Base-by-base conservation (phyloP, 2,797 vertebrate genomes). In the Salmo trutta region DNA sequence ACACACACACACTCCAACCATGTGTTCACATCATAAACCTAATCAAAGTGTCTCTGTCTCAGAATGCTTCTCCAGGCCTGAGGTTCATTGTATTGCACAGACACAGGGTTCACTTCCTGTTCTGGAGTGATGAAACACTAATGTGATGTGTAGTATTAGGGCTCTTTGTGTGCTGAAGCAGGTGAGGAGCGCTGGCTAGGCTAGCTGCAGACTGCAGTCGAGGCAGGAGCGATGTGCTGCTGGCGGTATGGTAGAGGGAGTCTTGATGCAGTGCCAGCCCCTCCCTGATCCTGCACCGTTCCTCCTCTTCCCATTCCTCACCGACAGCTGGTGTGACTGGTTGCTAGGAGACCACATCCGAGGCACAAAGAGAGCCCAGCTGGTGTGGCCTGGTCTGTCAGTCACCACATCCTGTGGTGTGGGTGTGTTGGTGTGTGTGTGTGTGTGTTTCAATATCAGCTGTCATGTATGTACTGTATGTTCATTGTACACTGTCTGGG, bases 271-370 rank as follows among this genome's bases (percentile, higher is more conserved):
- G 88, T 84, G 87, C 21, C 69, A 83, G 79, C 91, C 92, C 92
- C 89, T 92, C 88, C 90, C 91, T 83, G 85, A 89, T 89, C 90
- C 88, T 91, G 91, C 86, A 81, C 88, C 83, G 92, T 92, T 92
- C 91, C 91, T 90, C 88, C 86, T 90, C 89, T 56, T 33, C 77
- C 75, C 75, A 87, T 90, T 92, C 88, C 84, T 89, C 88, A 87
- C 88, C 88, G 94, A 95, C 94, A 95, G 96, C 95, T 97, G 96
- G 95, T 88, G 87, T 89, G 92, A 88, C 91, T 85, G 90, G 97
- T 99, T 98, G 97, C 97, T 97, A 97, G 95, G 98, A 93, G 94
- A 98, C 95, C 86, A 91, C 92, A 94, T 95, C 95, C 87, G 89
- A 89, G 93, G 94, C 94, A 97, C 95, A 97, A 97, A 97, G 96